A percentile compares a stretch with the other conserved stretches of the same genome.
Evolutionary conservation across 2,113 vertebrate genomes (phyloP).

Genomic region (Chiloscyllium plagiosum): DNA sequence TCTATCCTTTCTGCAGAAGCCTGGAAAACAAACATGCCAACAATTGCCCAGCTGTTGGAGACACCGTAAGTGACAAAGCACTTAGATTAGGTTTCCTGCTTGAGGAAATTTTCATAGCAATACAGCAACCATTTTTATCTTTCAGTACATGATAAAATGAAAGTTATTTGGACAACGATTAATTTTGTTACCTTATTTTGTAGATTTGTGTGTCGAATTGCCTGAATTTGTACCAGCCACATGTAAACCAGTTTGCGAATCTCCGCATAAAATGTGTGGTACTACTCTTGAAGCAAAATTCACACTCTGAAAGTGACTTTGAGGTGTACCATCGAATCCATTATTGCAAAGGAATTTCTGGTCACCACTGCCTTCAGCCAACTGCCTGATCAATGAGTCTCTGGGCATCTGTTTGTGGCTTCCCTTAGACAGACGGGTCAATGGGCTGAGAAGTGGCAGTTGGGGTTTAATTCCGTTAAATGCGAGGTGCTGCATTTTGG

Average conservation of each 20-base stretch:
- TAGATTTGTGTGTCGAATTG: not conserved
- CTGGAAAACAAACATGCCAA: constrained; percentile 85
- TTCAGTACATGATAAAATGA: not conserved
- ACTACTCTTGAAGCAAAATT: not conserved
- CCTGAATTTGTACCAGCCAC: not conserved
- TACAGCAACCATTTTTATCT: not conserved
- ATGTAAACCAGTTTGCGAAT: not conserved
- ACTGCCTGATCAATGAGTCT: not conserved
- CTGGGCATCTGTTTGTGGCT: not conserved
- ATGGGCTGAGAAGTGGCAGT: no score
- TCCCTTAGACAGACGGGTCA: not conserved
- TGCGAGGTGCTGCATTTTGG: no score
- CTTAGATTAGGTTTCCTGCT: not conserved
- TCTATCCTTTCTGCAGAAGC: constrained; percentile 90
- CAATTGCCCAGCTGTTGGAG: constrained; percentile 77
- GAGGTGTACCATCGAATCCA: not conserved
- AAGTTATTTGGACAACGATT: not conserved
- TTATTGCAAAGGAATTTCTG: not conserved
- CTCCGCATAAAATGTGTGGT: not conserved
- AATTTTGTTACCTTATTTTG: not conserved
- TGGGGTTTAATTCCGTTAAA: no score
- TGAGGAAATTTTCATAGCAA: not conserved
- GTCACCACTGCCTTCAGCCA: not conserved
- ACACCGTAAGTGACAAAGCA: constrained; percentile 74
- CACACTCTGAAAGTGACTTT: not conserved